These are phyloP conservation scores for Drosophila prolongata DNA, from an alignment of 2,888 invertebrate genomes.

Conservation along the genomic window DNA sequence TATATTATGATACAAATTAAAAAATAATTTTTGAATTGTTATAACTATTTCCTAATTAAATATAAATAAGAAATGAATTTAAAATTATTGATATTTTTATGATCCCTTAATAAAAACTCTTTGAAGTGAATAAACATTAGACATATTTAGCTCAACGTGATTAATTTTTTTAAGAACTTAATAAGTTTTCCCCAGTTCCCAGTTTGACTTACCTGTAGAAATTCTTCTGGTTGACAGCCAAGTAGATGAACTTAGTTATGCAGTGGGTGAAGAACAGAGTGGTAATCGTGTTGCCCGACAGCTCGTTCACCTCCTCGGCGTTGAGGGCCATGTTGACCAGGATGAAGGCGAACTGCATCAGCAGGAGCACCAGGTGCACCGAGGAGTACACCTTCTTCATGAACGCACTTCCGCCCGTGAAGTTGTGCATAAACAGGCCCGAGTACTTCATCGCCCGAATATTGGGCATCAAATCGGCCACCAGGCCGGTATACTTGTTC, in stretches of 20 bases:
- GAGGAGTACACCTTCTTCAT: constrained; percentile 87
- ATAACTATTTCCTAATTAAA: too few relatives aligned
- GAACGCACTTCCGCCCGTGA: constrained; percentile 87
- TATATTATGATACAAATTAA: too few relatives aligned
- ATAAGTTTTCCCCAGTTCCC: neutral
- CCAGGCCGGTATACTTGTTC: constrained; percentile 87
- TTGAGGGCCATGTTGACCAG: constrained; percentile 89
- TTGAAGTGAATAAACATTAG: too few relatives aligned
- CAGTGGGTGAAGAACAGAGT: constrained; percentile 92
- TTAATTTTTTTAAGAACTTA: too few relatives aligned
- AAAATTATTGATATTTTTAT: too few relatives aligned
- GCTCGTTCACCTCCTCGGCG: constrained; percentile 90
- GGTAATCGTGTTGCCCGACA: constrained; percentile 92
- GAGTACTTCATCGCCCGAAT: constrained; percentile 91
- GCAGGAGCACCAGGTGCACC: constrained; percentile 87
- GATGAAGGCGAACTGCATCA: constrained; percentile 87
- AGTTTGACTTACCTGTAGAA: constrained; percentile 88
- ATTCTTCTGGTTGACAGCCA: constrained; percentile 89
- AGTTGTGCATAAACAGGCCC: constrained; percentile 93
- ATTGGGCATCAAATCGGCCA: constrained; percentile 93
- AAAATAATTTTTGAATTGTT: too few relatives aligned
- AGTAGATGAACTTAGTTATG: constrained; percentile 90
- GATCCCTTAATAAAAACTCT: too few relatives aligned
- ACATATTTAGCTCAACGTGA: too few relatives aligned
- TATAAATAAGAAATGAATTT: too few relatives aligned